Evolutionary conservation across 2,888 invertebrate species (phyloP), one percentile per base, ranked within the genome.

Genomic region (Tachina fera): DNA sequence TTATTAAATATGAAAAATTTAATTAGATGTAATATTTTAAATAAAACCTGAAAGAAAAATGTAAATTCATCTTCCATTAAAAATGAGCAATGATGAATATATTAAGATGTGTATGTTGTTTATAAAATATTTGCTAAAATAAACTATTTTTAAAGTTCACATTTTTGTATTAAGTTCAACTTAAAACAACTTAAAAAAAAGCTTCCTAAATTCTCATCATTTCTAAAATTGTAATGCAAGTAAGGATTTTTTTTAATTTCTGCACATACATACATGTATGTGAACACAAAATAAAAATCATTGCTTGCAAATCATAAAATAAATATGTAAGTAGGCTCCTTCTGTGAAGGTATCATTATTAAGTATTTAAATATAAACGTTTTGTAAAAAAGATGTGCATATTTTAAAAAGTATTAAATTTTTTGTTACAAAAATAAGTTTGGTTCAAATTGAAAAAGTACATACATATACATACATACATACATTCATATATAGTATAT

Each of bases 341-440:
- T 88, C 88, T 67, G 83, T 88, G 88, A 88, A 88, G 88, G 88
- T 58, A 22, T 13, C 11, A 41, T 81, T 31, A 31, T 31, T 61
- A 53, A 14, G 31, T 39, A 41, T 86, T 61, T 16, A 80, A 61
- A 78, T 31, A 82, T 71, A 31, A 67, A 79, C 58, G 14, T 65
- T 75, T 79, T 87, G 84, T 84, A 83, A 77, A 83, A 87, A 87
- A 56, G 87, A 87, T 87, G 88, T 87, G 87, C 87, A 88, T 86
- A n/a, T 51, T 63, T 43, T 39, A 61, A 78, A 83, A 72, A 63
- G 4, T 47, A 43, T 8, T 45, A 45, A 41, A 68, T 75, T 75
- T 31, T 72, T 61, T 49, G n/a, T 51, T 63, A 43, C 9, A 47
- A 65, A 47, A 14, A 58, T 58, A 8, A 14, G 14, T 39, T 58